Base-by-base conservation (phyloP, 2,888 invertebrate genomes). In the Acronicta psi region DNA sequence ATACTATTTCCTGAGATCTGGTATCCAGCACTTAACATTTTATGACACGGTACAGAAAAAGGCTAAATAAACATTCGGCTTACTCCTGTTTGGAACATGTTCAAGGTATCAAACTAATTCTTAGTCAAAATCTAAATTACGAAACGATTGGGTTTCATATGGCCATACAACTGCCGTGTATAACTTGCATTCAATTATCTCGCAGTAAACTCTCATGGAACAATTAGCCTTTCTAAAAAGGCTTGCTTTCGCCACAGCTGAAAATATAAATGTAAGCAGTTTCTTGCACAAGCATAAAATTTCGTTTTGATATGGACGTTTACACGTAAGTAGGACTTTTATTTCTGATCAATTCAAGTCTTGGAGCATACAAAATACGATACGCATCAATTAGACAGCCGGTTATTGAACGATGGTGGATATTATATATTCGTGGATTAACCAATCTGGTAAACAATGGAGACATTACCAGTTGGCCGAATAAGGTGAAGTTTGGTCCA, bases 371-470 rank as follows among this genome's bases (percentile, higher is more conserved):
- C 29, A 44, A 42, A 46, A 41, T 47, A 55, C 25, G 47, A 46
- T 43, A 29, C 41, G 61, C 50, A 50, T 44, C 41, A 20, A 38
- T 47, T 50, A 59, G 41, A 49, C 51, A 45, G 56, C 40, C 31
- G 43, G 41, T 59, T 69, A 61, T 71, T 65, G 61, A 72, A 74
- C 55, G 73, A 68, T 71, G 67, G 57, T 60, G 54, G 64, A 55
- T 71, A 73, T 69, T 73, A 81, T 80, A 80, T 80, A 82, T 83
- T 84, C 73, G 75, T 75, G 82, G 81, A 86, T 89, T 84, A 87
- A 80, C 86, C 85, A 87, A 87, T 83, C 80, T 74, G 79, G 86
- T 85, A 81, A 88, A 93, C 93, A 94, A 93, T 93, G 85, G 90
- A 89, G 85, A 92, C 92, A 92, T 93, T 92, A 92, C 82, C 79